These are phyloP conservation scores for Hesperophylax magnus DNA, from an alignment of 1,140 invertebrate species.

Conservation along the genomic window DNA sequence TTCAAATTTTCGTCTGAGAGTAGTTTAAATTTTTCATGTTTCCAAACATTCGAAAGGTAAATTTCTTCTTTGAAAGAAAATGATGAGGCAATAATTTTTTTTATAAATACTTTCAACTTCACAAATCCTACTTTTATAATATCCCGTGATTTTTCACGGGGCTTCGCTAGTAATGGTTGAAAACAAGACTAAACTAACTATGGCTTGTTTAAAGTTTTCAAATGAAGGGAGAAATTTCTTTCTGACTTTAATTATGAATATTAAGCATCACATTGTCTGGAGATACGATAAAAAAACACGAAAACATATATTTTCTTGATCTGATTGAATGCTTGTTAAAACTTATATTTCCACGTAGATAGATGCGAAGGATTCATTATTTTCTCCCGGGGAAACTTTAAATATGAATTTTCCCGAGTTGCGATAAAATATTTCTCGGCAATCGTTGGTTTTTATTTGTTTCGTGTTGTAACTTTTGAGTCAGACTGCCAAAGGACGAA, in stretches of 20 bases:
- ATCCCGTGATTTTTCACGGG: no score
- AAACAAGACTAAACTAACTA: no score
- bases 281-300: not conserved
- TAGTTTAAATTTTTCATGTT: no score
- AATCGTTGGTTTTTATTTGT: slow-evolving; percentile 14
- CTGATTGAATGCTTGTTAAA: slow-evolving; percentile 1
- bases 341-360: not conserved
- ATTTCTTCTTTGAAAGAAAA: no score
- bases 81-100: no score
- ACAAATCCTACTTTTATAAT: no score
- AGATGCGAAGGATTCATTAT: not conserved
- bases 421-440: not conserved
- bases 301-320: not conserved
- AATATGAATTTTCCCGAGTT: not conserved
- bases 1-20: no score
- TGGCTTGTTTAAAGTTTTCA: no score
- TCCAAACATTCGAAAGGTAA: no score
- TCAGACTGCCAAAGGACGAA: slow-evolving; percentile 9
- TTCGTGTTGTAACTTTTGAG: slow-evolving; percentile 22
- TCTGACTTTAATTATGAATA: not conserved
- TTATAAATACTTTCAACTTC: no score
- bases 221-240: no score
- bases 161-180: no score
- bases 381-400: slow-evolving; percentile 12
- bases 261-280: not conserved